These are phyloP conservation scores for Tetragonula clypearis DNA, from an alignment of 1,140 invertebrate species.

Conservation along the genomic window DNA sequence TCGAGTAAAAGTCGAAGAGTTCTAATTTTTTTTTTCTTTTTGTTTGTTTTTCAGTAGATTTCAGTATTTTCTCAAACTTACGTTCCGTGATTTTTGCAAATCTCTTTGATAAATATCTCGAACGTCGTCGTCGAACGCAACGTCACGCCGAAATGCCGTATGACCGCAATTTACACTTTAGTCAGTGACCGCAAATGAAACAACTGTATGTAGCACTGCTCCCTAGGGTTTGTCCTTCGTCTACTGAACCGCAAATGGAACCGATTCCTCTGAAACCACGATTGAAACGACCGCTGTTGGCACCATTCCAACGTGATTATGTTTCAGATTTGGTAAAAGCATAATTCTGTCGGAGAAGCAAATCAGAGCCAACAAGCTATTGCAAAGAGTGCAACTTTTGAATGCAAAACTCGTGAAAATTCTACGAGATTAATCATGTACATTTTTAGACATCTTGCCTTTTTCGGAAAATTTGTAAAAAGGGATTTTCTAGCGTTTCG, in stretches of 20 bases:
- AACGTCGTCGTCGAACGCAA: too few relatives aligned
- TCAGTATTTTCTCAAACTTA: too few relatives aligned
- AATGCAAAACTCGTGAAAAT: background rate
- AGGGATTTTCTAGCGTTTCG: background rate
- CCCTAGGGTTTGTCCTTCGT: conserved; percentile 30
- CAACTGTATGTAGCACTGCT: conserved; percentile 12
- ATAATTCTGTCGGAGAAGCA: conserved; percentile 4
- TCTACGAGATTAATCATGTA: too few relatives aligned
- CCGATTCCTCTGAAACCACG: conserved; percentile 42
- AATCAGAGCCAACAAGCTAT: background rate
- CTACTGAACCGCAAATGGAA: conserved; percentile 34
- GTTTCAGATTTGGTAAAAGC: conserved; percentile 15
- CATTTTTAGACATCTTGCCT: too few relatives aligned
- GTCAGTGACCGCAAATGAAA: conserved; percentile 25
- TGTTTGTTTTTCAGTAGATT: too few relatives aligned
- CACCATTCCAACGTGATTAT: conserved; percentile 37
- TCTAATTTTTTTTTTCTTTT: too few relatives aligned
- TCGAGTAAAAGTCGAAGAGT: too few relatives aligned
- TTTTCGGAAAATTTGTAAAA: background rate
- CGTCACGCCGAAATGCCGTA: background rate
- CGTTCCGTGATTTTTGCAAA: background rate
- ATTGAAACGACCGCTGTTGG: conserved; percentile 38
- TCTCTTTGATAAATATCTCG: background rate
- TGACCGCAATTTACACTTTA: conserved; percentile 7
- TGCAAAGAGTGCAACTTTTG: background rate